Conservation (phyloP, 2,888 invertebrate genomes). For the Gortyna flavago region DNA sequence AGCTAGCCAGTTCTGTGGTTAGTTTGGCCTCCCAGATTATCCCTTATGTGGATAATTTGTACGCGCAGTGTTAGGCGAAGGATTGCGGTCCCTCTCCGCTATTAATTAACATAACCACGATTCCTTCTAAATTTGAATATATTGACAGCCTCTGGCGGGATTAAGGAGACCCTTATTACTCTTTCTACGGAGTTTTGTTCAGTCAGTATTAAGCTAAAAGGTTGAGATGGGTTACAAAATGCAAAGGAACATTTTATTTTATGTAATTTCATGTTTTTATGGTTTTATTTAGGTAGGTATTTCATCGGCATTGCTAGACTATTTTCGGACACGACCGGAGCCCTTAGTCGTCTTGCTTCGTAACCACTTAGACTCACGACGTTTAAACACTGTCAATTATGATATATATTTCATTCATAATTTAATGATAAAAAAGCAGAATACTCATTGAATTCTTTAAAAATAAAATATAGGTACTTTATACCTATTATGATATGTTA, state of each 20-base stretch:
- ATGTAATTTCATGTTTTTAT: not conserved
- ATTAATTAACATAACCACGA: conserved; percentile 62
- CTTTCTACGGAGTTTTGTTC: conserved; percentile 45
- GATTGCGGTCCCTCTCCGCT: conserved; percentile 48
- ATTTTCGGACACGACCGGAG: not conserved
- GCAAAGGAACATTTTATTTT: conserved; percentile 32
- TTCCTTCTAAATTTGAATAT: conserved; percentile 53
- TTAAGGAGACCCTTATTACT: conserved; percentile 38
- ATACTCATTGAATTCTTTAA: not conserved
- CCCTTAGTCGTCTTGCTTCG: not conserved
- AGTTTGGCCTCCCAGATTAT: conserved; percentile 48
- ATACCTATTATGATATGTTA: not conserved
- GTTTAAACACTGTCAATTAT: not conserved
- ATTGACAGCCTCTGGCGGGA: conserved; percentile 40
- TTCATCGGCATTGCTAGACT: not conserved
- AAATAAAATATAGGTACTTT: not conserved
- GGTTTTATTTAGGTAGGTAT: not conserved
- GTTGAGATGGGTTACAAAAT: conserved; percentile 22
- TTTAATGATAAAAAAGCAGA: not conserved
- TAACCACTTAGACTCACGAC: not conserved
- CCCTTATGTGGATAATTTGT: conserved; percentile 60
- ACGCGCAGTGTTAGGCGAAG: conserved; percentile 53
- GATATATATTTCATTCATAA: not conserved
- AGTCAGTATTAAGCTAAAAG: conserved; percentile 42
- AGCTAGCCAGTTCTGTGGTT: conserved; percentile 40